Evolutionary conservation across 1,140 invertebrate species (phyloP).

Genomic region (Manduca sexta): DNA sequence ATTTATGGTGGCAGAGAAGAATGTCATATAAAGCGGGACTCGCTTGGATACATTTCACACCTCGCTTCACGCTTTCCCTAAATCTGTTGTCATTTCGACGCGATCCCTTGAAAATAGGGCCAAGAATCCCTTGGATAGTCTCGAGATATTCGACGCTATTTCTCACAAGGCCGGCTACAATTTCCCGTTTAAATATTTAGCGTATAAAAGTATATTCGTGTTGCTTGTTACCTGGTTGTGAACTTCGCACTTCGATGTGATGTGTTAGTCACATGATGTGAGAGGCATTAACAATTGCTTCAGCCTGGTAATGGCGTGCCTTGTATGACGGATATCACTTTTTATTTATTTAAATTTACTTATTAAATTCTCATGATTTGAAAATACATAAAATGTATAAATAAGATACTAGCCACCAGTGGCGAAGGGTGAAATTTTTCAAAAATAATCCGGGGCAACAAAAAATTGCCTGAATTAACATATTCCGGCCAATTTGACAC

Average conservation of each 20-base stretch:
- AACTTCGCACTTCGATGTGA: background rate
- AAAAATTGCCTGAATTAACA: too few relatives aligned
- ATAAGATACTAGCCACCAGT: too few relatives aligned
- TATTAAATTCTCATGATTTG: too few relatives aligned
- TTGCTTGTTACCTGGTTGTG: constrained; percentile 37
- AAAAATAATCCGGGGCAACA: too few relatives aligned
- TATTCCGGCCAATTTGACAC: too few relatives aligned
- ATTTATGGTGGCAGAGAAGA: constrained; percentile 58
- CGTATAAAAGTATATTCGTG: constrained; percentile 52
- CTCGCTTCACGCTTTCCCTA: constrained; percentile 66
- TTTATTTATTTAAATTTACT: too few relatives aligned
- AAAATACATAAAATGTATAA: too few relatives aligned
- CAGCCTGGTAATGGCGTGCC: too few relatives aligned
- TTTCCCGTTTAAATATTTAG: constrained; percentile 59
- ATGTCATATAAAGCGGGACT: constrained; percentile 63
- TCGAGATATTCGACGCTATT: constrained; percentile 61
- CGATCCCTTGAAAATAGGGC: constrained; percentile 62
- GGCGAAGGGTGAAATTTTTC: too few relatives aligned
- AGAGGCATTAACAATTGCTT: too few relatives aligned
- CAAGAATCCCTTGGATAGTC: constrained; percentile 59
- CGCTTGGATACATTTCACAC: constrained; percentile 68
- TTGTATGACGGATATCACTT: too few relatives aligned
- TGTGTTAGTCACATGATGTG: too few relatives aligned
- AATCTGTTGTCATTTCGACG: constrained; percentile 67
- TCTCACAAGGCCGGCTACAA: constrained; percentile 38